Base-by-base conservation (phyloP, 2,888 invertebrate species). In the Xestobium rufovillosum region DNA sequence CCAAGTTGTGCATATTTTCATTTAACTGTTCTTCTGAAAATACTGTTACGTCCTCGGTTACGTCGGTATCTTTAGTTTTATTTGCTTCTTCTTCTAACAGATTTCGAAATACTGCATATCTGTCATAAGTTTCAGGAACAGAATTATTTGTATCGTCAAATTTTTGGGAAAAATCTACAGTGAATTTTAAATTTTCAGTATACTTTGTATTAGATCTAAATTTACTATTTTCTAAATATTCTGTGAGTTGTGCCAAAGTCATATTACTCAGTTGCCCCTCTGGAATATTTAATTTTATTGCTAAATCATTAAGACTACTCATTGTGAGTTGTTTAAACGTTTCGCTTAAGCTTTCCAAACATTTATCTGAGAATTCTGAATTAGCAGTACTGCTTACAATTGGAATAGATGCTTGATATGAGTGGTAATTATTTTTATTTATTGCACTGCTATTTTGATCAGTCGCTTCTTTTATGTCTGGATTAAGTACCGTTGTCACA, bases 91-190 rank as follows among this genome's bases (percentile, higher is more conserved):
- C 80, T 48, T 87, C 82, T 48, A 87, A 75, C 26, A 78, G 56
- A 67, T 91, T 90, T 43, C 90, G 72, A 54, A 91, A 90, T 0
- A 84, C 90, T 0, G 90, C 90, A 60, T 91, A 91, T 49, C 86
- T 76, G 58, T 90, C 90, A 54, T 81, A 83, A 0, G 54, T 45
- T n/a, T 58, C 58, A 26, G 41, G 29, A 14, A 42, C 45, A 6
- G 36, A 36, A 3, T 39, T 39, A 34, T 63, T 66, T 48, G 77
- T 77, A 51, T 78, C 73, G 26, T 78, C 79, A 52, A 81, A 82
- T 52, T 78, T 78, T 0, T 79, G 78, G 6, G 78, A 76, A 50
- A 83, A 83, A 3, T 74, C 65, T 13, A 73, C 73, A 41, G 68
- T 81, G 76, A 65, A 83, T 75, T n/a, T n/a, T 44, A 45, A 23